These are phyloP conservation scores for Odontomachus brunneus DNA, from an alignment of 1,140 invertebrate species.

Conservation along the genomic window DNA sequence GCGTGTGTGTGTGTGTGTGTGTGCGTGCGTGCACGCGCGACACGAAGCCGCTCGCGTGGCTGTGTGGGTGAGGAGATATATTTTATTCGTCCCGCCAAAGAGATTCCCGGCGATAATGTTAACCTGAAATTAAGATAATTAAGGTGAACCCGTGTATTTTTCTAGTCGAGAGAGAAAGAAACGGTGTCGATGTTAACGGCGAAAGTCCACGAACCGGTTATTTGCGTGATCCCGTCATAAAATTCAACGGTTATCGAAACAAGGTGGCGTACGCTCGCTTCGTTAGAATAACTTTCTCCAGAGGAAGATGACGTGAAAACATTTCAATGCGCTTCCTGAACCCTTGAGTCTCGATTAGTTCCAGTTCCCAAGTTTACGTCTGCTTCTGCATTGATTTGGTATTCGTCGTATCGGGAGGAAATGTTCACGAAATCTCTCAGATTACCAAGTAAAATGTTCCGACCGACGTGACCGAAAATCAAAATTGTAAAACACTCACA, in stretches of 20 bases:
- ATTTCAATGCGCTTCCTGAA: background rate
- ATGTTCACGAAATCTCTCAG: no score
- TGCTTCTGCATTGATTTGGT: no score
- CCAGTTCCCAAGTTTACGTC: background rate
- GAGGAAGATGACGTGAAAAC: slow-evolving; percentile 23
- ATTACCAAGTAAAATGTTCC: no score
- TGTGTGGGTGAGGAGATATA: background rate
- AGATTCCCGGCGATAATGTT: background rate
- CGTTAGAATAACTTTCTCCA: slow-evolving; percentile 50
- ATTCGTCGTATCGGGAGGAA: no score
- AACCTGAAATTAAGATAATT: slow-evolving; percentile 27
- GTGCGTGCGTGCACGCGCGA: no score
- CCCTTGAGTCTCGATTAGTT: slow-evolving; percentile 9
- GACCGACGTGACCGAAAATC: no score
- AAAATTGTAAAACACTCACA: no score
- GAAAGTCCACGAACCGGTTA: slow-evolving; percentile 23
- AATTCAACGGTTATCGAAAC: slow-evolving; percentile 45
- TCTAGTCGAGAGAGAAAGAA: background rate
- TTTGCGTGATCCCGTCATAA: slow-evolving; percentile 55
- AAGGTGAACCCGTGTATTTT: background rate
- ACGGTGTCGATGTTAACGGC: slow-evolving; percentile 19
- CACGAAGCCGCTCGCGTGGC: slow-evolving; percentile 2
- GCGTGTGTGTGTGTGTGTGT: no score
- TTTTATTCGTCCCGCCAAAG: background rate
- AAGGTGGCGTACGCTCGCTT: background rate